These are phyloP conservation scores for Oligia fasciuncula DNA, from an alignment of 2,888 invertebrate genomes.

Conservation along the genomic window DNA sequence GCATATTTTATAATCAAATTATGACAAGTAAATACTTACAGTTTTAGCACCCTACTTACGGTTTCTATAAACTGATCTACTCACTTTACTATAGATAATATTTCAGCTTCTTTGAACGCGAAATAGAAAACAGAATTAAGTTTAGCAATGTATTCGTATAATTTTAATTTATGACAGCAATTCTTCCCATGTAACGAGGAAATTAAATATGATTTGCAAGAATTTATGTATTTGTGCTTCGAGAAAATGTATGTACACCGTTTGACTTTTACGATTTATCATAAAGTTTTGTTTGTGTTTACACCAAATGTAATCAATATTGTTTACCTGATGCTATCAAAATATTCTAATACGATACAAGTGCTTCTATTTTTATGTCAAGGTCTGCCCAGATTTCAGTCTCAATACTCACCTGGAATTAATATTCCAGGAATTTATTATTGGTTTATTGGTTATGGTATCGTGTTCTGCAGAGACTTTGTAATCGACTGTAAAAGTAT, in stretches of 20 bases:
- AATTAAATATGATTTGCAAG: conserved; percentile 61
- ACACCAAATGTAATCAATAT: conserved; percentile 61
- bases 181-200: conserved; percentile 59
- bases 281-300: conserved; percentile 71
- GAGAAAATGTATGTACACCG: conserved; percentile 63
- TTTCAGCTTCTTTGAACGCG: conserved; percentile 3
- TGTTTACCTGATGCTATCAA: conserved; percentile 43
- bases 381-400: conserved; percentile 1
- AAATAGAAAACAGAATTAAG: conserved; percentile 38
- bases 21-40: not conserved
- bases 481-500: conserved; percentile 88
- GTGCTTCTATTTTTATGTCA: conserved; percentile 9
- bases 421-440: not conserved
- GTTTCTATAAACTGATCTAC: not conserved
- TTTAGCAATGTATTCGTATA: conserved; percentile 24
- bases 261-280: conserved; percentile 70
- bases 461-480: conserved; percentile 73
- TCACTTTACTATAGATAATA: conserved; percentile 20
- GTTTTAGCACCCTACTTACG: not conserved
- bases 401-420: conserved; percentile 1
- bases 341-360: conserved; percentile 10
- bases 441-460: conserved; percentile 28
- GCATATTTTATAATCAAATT: not conserved
- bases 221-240: conserved; percentile 62
- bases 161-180: conserved; percentile 60